Evolutionary conservation across 2,888 invertebrate genomes (phyloP).

Genomic region (Andrena flavipes): DNA sequence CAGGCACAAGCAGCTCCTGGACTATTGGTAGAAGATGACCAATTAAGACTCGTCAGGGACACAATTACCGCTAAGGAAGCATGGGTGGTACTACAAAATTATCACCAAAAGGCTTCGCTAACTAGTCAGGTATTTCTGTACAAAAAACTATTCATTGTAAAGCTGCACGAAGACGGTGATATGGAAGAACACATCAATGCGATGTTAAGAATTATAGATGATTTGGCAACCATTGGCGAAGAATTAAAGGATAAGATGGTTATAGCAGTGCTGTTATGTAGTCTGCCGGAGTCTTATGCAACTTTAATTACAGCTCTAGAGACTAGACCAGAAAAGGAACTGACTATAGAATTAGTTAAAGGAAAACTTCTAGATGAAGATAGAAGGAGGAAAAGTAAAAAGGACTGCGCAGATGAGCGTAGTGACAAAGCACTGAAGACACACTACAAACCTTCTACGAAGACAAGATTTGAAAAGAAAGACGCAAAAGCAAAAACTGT

Average conservation of each 20-base stretch:
- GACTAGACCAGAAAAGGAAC: background rate
- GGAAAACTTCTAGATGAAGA: background rate
- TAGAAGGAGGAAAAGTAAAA: background rate
- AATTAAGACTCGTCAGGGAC: conserved; percentile 44
- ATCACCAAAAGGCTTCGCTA: conserved; percentile 60
- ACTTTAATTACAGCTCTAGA: background rate
- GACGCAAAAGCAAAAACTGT: background rate
- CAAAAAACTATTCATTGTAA: background rate
- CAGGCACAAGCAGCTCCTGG: too few species aligned
- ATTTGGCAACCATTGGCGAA: conserved; percentile 12
- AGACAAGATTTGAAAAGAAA: background rate
- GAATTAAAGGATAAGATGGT: conserved; percentile 55
- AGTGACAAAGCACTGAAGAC: background rate
- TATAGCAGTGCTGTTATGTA: background rate
- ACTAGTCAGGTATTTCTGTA: conserved; percentile 49
- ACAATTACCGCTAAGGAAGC: conserved; percentile 45
- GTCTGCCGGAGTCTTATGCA: background rate
- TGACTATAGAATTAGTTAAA: background rate
- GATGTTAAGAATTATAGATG: background rate
- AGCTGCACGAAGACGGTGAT: background rate
- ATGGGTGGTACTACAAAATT: conserved; percentile 53
- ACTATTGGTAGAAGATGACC: conserved; percentile 54
- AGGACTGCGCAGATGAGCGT: background rate
- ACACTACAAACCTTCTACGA: background rate
- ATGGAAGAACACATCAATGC: background rate